These are phyloP conservation scores for Tragelaphus eurycerus DNA, from an alignment of 2,797 vertebrate genomes.

Conservation along the genomic window DNA sequence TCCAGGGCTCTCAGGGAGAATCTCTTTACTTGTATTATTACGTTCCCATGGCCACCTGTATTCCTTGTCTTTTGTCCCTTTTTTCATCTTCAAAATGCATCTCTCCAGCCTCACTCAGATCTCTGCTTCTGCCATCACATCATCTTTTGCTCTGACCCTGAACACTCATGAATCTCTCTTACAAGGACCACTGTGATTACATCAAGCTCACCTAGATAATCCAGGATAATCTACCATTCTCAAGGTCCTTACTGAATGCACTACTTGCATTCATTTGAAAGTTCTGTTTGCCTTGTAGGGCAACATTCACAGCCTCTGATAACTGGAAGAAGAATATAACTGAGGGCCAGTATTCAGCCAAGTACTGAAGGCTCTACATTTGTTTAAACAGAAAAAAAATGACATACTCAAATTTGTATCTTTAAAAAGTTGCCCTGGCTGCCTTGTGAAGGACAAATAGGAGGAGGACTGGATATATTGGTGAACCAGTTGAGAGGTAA, in stretches of 20 bases:
- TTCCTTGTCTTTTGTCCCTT: not conserved
- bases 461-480: not conserved
- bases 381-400: slow-evolving; percentile 30
- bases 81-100: not conserved
- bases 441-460: not conserved
- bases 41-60: not conserved
- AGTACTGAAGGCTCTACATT: not conserved
- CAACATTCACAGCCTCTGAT: not conserved
- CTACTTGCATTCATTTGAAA: not conserved
- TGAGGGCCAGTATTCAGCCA: not conserved
- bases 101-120: not conserved
- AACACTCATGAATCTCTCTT: not conserved
- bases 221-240: not conserved
- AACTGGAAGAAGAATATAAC: not conserved
- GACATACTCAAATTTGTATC: not conserved
- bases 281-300: not conserved
- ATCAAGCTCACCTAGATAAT: not conserved
- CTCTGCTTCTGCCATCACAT: not conserved
- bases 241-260: not conserved
- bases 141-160: not conserved
- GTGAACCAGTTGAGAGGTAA: not conserved
- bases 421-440: not conserved
- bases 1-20: not conserved
- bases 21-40: not conserved
- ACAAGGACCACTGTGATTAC: not conserved